A percentile compares a stretch with the other conserved stretches of the same genome.
Conservation (phyloP, 2,113 vertebrate genomes). For the Salminus brasiliensis region DNA sequence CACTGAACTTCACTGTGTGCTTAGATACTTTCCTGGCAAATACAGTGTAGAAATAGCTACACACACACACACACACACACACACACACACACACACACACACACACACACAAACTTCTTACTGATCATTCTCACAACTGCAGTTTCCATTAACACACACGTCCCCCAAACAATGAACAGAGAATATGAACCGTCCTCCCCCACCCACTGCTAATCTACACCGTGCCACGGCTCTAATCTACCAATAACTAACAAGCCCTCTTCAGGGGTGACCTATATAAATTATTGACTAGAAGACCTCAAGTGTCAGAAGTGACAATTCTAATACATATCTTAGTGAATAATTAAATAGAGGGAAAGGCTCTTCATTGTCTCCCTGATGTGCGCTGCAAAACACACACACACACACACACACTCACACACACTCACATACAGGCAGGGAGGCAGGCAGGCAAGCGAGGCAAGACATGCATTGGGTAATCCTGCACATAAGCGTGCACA, state of each 20-base stretch:
- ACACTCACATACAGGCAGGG: conserved; percentile 15
- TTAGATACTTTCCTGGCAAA: too few species aligned
- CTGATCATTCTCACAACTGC: neutral
- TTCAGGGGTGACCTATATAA: conserved; percentile 71
- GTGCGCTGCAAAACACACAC: conserved; percentile 50
- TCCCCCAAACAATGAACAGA: conserved; percentile 60
- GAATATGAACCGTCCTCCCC: conserved; percentile 43
- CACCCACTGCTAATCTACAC: conserved; percentile 51
- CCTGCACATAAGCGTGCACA: conserved; percentile 52
- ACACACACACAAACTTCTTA: too few species aligned
- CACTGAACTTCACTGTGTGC: too few species aligned
- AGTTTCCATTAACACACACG: neutral
- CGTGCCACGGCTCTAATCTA: conserved; percentile 54
- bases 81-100: too few species aligned
- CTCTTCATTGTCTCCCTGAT: conserved; percentile 67
- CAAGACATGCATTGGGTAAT: conserved; percentile 10
- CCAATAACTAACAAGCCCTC: conserved; percentile 68
- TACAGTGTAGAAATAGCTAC: too few species aligned
- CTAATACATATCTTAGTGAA: conserved; percentile 70
- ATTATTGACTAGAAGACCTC: conserved; percentile 74
- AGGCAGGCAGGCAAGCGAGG: too few species aligned
- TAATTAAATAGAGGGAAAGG: conserved; percentile 67
- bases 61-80: too few species aligned
- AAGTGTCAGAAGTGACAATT: conserved; percentile 76
- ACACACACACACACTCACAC: conserved; percentile 42